Percentiles rank a stretch among this genome's conserved stretches.
Conservation (phyloP, 2,797 vertebrate genomes). For the Falco rusticolus region DNA sequence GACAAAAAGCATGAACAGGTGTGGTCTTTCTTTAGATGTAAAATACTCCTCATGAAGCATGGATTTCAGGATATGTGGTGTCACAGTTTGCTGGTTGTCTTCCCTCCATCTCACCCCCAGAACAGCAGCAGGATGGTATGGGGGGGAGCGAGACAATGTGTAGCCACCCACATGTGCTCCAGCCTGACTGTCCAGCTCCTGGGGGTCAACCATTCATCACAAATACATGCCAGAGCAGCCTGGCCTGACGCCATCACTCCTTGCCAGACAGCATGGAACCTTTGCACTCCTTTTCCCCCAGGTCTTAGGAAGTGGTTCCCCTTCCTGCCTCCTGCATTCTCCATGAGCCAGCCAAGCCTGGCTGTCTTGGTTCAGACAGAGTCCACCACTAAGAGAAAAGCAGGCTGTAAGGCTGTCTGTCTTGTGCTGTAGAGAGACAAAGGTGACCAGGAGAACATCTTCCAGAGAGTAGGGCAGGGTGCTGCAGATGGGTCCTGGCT, state of each 20-base stretch:
- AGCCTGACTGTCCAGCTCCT: neutral
- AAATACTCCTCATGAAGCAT: neutral
- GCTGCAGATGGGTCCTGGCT: neutral
- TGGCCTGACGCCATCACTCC: neutral
- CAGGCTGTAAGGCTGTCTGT: neutral
- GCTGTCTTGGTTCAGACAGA: neutral
- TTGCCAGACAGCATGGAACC: neutral
- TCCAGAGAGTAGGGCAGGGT: neutral
- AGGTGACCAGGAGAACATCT: neutral
- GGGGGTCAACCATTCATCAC: neutral
- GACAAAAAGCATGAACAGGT: neutral
- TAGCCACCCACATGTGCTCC: rapidly evolving
- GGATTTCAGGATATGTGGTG: neutral
- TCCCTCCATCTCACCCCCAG: neutral
- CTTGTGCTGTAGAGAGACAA: neutral
- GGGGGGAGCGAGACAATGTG: neutral
- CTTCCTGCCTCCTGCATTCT: neutral
- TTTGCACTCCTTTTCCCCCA: neutral
- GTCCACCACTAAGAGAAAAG: neutral
- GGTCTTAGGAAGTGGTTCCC: neutral
- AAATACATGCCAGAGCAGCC: neutral
- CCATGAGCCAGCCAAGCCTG: neutral
- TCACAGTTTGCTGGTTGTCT: neutral
- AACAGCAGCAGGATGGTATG: neutral
- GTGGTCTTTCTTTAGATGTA: neutral